A percentile compares a stretch with the other conserved stretches of the same genome.
phyloP scores from a whole-genome alignment of 1,140 invertebrate genomes.

The Heterodera carotae region DNA sequence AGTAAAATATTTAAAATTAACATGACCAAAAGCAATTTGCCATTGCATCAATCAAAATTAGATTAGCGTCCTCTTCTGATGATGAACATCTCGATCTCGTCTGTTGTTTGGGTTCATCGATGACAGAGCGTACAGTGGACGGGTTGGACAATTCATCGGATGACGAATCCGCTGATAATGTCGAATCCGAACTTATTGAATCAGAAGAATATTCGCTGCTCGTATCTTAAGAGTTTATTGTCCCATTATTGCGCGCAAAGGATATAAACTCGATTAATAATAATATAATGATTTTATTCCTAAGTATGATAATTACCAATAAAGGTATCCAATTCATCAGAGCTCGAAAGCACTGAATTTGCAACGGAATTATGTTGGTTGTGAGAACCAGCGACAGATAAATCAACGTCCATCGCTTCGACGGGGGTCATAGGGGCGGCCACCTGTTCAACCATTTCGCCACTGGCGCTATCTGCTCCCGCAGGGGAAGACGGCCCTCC shows the following conservation, averaged over 20 bases:
- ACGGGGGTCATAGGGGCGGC: slow-evolving; percentile 6
- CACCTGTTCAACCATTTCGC: slow-evolving; percentile 9
- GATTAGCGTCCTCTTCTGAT: background rate
- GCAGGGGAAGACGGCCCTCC: slow-evolving; percentile 4
- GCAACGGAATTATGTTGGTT: background rate
- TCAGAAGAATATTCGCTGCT: slow-evolving; percentile 6
- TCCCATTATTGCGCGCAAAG: too few relatives aligned
- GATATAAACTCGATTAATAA: too few relatives aligned
- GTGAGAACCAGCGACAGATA: background rate
- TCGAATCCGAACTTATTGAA: background rate
- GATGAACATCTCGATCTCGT: background rate
- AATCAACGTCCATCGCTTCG: slow-evolving; percentile 15
- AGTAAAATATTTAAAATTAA: background rate
- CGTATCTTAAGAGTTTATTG: slow-evolving; percentile 1
- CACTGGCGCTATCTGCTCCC: slow-evolving; percentile 5
- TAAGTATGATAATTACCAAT: slow-evolving; percentile 10
- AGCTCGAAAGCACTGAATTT: slow-evolving; percentile 3
- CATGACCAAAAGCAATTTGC: background rate
- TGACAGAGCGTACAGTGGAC: background rate
- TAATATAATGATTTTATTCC: too few relatives aligned
- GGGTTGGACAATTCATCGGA: slow-evolving; percentile 8
- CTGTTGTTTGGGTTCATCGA: background rate
- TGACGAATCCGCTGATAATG: slow-evolving; percentile 1
- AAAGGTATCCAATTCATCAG: slow-evolving; percentile 14
- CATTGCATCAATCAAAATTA: background rate